These are phyloP conservation scores for Myathropa florea DNA, from an alignment of 2,888 invertebrate species.

Conservation along the genomic window DNA sequence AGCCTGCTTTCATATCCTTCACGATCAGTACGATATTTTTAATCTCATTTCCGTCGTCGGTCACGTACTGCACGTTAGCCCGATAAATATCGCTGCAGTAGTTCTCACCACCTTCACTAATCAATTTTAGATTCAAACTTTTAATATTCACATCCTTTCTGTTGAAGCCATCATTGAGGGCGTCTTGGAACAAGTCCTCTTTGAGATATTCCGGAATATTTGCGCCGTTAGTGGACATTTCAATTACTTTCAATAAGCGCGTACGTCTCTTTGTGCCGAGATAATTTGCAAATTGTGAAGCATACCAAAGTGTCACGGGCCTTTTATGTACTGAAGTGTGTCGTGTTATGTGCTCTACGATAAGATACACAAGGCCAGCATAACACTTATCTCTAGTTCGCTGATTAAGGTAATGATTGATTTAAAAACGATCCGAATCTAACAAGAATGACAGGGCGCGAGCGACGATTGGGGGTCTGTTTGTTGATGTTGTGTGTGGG, in stretches of 20 bases:
- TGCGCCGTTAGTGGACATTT: neutral
- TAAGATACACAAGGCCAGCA: too few species aligned
- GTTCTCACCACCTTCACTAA: conserved; percentile 72
- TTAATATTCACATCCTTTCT: conserved; percentile 76
- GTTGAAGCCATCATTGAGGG: conserved; percentile 77
- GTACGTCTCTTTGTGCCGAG: neutral
- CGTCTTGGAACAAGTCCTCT: conserved; percentile 76
- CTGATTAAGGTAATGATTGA: too few species aligned
- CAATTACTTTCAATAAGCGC: too few species aligned
- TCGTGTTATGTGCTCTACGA: too few species aligned
- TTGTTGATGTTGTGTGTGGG: too few species aligned
- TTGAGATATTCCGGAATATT: conserved; percentile 6
- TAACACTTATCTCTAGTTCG: too few species aligned
- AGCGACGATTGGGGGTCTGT: too few species aligned
- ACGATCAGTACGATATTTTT: conserved; percentile 1
- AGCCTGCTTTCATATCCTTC: conserved; percentile 17
- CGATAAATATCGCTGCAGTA: conserved; percentile 33
- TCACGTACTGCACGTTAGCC: neutral
- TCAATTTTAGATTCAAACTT: conserved; percentile 75
- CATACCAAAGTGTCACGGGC: too few species aligned
- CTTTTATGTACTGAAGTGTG: too few species aligned
- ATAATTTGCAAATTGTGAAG: neutral
- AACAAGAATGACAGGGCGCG: too few species aligned
- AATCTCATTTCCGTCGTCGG: neutral
- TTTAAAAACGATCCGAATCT: too few species aligned